Evolutionary conservation across 2,888 invertebrate genomes (phyloP).

Genomic region (Drosophila cyrtoloma): DNA sequence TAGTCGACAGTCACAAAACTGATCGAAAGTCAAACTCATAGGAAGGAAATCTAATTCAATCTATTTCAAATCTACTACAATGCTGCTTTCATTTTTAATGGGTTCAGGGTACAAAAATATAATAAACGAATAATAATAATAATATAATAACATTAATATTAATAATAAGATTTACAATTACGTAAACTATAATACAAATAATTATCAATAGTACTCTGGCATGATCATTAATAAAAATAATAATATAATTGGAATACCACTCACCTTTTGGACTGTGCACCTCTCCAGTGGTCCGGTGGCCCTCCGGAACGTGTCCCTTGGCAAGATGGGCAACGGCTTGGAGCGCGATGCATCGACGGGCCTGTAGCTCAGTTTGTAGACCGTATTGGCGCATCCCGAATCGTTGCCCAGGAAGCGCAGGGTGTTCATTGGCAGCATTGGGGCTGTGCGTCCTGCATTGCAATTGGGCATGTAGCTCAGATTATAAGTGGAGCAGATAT

Average conservation of each 20-base stretch:
- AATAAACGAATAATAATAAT: no score
- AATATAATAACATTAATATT: background rate
- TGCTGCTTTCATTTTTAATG: no score
- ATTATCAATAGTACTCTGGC: background rate
- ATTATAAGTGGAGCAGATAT: slow-evolving; percentile 83
- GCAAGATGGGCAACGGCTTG: slow-evolving; percentile 77
- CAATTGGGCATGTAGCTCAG: slow-evolving; percentile 84
- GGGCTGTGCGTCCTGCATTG: slow-evolving; percentile 65
- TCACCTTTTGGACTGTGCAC: slow-evolving; percentile 83
- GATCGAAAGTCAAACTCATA: no score
- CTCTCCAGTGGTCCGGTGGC: slow-evolving; percentile 79
- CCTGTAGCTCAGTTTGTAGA: slow-evolving; percentile 83
- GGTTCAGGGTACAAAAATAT: no score
- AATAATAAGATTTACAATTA: background rate
- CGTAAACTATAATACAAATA: background rate
- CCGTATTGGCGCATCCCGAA: slow-evolving; percentile 74
- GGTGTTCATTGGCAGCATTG: slow-evolving; percentile 69
- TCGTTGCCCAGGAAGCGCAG: slow-evolving; percentile 80
- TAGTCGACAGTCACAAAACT: no score
- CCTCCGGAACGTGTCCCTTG: slow-evolving; percentile 71
- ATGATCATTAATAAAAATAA: background rate
- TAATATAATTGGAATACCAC: background rate
- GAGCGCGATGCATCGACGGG: slow-evolving; percentile 74
- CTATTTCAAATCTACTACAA: no score
- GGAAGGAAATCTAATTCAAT: no score